These are phyloP conservation scores for Embiotoca jacksoni DNA, from an alignment of 2,113 vertebrate species.

Conservation along the genomic window DNA sequence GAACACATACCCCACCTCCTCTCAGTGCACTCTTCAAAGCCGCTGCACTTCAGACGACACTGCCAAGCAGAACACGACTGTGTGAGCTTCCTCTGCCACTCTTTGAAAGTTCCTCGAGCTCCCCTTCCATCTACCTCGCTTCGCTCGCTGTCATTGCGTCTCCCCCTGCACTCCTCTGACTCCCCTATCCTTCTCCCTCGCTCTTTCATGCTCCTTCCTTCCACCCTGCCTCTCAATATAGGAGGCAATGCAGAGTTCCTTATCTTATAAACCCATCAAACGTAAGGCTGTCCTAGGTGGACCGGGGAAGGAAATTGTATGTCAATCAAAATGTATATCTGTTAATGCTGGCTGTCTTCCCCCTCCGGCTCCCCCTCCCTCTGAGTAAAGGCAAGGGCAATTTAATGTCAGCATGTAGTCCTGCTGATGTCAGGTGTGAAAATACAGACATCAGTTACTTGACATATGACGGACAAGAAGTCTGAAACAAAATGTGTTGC, in stretches of 20 bases:
- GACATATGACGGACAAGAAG: no score
- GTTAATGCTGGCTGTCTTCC: constrained; percentile 65
- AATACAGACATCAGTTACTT: constrained; percentile 17
- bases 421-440: constrained; percentile 38
- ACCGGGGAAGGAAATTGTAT: constrained; percentile 77
- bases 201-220: constrained; percentile 45
- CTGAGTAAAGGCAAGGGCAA: constrained; percentile 66
- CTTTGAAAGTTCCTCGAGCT: constrained; percentile 76
- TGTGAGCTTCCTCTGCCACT: constrained; percentile 67
- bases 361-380: constrained; percentile 17
- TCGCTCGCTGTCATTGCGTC: constrained; percentile 48
- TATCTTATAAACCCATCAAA: constrained; percentile 80
- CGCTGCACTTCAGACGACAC: constrained; percentile 72
- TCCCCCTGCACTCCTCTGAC: constrained; percentile 26
- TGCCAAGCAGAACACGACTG: constrained; percentile 60
- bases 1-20: constrained; percentile 61
- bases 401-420: constrained; percentile 57
- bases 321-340: constrained; percentile 82
- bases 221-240: constrained; percentile 49
- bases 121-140: constrained; percentile 63
- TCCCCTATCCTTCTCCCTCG: constrained; percentile 10
- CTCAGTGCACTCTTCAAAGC: constrained; percentile 73
- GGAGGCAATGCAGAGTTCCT: constrained; percentile 56
- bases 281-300: constrained; percentile 70
- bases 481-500: no score